Base-by-base conservation (phyloP, 1,140 invertebrate species). In the Leptinotarsa texana region DNA sequence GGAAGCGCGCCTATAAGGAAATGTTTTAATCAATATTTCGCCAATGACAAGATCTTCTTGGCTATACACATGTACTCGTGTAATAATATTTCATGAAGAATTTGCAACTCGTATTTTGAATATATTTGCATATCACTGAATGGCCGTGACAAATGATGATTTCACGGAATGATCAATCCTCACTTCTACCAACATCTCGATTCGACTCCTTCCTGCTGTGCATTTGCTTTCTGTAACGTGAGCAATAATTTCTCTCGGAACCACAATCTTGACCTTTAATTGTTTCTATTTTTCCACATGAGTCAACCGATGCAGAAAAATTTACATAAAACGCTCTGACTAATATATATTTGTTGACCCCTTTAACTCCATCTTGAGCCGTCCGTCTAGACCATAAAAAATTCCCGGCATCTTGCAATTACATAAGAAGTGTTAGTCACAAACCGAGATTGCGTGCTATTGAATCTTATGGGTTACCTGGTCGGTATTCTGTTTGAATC, bases 381-480 rank as follows among this genome's bases (percentile, higher is more conserved):
- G 65, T n/a, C 65, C n/a, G 65, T 67, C 65, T 67, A 67, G 65
- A 67, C 65, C 65, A 67, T 67, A 67, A 67, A 67, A 27, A 33
- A 67, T 67, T 42, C 22, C 24, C 11, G 42, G 65, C 24, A 67
- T 67, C 65, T 42, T 24, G 65, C 22, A 67, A 42, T 67, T 67
- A 67, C n/a, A 18, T 67, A 67, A 67, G 18, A 24, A 15, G 51
- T 57, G n/a, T 57, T 57, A 57, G 51, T 57, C 51, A 57, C 51
- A 57, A 57, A 57, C 13, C 13, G 1, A 57, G n/a, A 57, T 17
- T 57, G 51, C 51, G 51, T 57, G 51, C 17, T n/a, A 5, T 15
- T 57, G 51, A 57, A n/a, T 57, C 13, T 57, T 15, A 15, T 57
- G 51, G 15, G 15, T 17, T 57, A 57, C 51, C 51, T 57, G 51